Evolutionary conservation across 2,113 vertebrate genomes (phyloP).

Genomic region (Eubucco bourcierii): DNA sequence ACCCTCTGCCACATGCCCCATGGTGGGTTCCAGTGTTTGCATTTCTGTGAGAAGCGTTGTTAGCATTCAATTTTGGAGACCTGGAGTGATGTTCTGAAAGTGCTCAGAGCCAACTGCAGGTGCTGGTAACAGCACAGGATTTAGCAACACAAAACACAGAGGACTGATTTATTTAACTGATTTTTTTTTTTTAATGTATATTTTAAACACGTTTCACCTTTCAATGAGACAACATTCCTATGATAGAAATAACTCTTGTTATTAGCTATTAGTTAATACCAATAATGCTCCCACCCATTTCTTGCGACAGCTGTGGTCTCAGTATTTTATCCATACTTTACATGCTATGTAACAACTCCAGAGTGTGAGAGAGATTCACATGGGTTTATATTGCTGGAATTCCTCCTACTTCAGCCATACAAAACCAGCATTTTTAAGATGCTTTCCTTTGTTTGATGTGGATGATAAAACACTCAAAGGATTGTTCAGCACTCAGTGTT

Average conservation of each 20-base stretch:
- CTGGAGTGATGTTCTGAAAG: background rate
- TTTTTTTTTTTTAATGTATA: background rate
- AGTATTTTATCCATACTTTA: background rate
- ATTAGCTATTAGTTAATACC: background rate
- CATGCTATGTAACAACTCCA: background rate
- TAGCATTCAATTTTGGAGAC: background rate
- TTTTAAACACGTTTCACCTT: background rate
- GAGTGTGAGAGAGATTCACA: background rate
- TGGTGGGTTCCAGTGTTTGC: background rate
- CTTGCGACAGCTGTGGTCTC: background rate
- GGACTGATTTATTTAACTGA: background rate
- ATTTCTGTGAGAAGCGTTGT: background rate
- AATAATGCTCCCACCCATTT: background rate
- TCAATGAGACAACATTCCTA: background rate
- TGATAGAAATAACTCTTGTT: background rate
- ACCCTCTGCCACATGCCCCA: background rate
- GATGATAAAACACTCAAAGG: constrained; percentile 31
- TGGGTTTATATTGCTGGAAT: constrained; percentile 25
- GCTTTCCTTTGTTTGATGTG: constrained; percentile 53
- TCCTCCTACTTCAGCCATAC: constrained; percentile 31
- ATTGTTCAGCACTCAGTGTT: constrained; percentile 41
- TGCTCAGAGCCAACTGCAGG: background rate
- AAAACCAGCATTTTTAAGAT: constrained; percentile 58
- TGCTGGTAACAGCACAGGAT: background rate
- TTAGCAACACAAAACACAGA: constrained; percentile 12